Conservation (phyloP, 2,797 vertebrate species). For the Lacerta agilis region DNA sequence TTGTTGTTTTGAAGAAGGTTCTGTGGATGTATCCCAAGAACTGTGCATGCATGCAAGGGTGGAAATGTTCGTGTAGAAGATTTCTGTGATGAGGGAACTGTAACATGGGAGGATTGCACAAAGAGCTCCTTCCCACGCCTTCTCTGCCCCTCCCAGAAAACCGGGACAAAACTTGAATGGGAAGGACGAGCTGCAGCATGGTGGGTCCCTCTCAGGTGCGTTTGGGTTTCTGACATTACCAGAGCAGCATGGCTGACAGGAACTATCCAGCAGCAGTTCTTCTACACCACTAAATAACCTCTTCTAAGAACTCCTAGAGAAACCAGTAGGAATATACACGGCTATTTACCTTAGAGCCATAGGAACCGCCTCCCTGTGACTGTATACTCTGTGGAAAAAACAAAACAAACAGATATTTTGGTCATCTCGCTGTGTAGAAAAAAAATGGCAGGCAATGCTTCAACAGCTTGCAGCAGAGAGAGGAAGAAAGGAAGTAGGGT, state of each 20-base stretch:
- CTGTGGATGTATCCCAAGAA: neutral
- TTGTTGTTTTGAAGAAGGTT: neutral
- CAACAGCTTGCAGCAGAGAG: neutral
- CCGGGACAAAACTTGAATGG: neutral
- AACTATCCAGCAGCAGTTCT: neutral
- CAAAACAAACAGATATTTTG: neutral
- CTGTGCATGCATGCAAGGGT: neutral
- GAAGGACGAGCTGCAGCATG: neutral
- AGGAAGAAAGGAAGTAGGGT: neutral
- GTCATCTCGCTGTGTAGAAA: neutral
- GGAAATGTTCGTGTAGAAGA: neutral
- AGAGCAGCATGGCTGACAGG: neutral
- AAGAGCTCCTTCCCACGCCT: neutral
- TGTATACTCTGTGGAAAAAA: constrained; percentile 29
- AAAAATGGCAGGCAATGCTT: neutral
- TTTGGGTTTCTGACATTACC: neutral
- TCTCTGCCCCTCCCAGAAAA: neutral
- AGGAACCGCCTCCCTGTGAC: constrained; percentile 15
- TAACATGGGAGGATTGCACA: neutral
- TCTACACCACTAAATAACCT: neutral
- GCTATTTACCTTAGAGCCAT: constrained; percentile 23
- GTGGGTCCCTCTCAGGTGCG: neutral
- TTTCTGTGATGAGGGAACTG: constrained; percentile 3
- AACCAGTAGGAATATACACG: neutral
- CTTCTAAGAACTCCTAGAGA: neutral